Evolutionary conservation across 2,888 invertebrate species (phyloP).

Genomic region (Lamellibrachia satsuma): DNA sequence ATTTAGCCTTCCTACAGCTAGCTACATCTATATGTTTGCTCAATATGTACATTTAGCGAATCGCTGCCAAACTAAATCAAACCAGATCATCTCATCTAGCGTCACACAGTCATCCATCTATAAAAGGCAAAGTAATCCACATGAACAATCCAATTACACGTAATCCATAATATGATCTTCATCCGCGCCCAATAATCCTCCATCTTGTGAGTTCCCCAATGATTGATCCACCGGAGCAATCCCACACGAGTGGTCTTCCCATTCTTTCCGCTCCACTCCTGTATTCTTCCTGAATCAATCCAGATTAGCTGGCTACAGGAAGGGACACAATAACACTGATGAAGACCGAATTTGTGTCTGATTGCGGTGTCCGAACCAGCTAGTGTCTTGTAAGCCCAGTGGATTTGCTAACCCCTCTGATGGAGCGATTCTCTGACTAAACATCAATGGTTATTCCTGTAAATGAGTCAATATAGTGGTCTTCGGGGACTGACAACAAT

Average conservation of each 20-base stretch:
- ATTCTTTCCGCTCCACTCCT: neutral
- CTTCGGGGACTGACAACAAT: neutral
- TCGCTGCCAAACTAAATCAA: neutral
- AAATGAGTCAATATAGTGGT: neutral
- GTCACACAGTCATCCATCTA: neutral
- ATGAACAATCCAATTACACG: neutral
- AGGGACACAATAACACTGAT: neutral
- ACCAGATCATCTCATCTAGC: neutral
- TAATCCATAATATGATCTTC: slow-evolving; percentile 17
- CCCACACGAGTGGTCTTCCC: neutral
- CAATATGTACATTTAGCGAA: neutral
- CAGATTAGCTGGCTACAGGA: neutral
- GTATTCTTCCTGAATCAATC: neutral
- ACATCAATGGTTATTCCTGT: slow-evolving; percentile 5
- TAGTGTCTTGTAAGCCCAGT: neutral
- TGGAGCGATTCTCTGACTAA: neutral
- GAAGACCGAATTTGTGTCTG: neutral
- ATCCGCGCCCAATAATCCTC: neutral
- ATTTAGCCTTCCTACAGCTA: neutral
- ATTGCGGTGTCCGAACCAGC: neutral
- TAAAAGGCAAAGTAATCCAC: neutral
- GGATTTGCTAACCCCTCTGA: neutral
- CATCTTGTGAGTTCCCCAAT: neutral
- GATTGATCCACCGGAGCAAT: neutral
- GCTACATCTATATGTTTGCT: neutral